Base-by-base conservation (phyloP, 2,797 vertebrate species). In the Sebastes cheni region DNA sequence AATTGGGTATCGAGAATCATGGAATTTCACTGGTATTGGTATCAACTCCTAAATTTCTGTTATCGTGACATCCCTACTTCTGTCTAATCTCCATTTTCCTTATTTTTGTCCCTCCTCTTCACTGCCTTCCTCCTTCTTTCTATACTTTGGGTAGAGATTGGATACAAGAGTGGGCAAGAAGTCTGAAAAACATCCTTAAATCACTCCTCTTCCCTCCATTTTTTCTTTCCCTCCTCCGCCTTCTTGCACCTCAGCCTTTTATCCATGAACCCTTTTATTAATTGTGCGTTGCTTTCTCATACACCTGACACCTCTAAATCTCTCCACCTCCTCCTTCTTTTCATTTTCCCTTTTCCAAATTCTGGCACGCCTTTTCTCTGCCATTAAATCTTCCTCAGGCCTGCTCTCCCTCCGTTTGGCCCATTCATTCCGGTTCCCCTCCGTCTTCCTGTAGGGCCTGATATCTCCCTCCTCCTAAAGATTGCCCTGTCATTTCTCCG, bases 241-340 rank as follows among this genome's bases (percentile, higher is more conserved):
- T 32, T n/a, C 30, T 25, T 74, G 8, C 32, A 25, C 46, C 29
- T 22, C 30, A 13, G 6, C n/a, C 67, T 36, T 70, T 59, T 70
- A 67, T 72, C 72, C 36, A 4, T 61, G 68, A 74, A 79, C 72
- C 68, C 66, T 67, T 74, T 84, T 32, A 73, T 86, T 67, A 87
- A 72, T 76, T 75, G 8, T 2, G 2, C 13, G 23, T 75, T 70
- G 32, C 66, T 59, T 80, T 60, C 64, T 58, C 54, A 73, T 58
- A 62, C 54, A 25, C 39, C 22, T 58, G 16, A 75, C 77, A 56
- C 67, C 71, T 72, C 30, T 79, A 78, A 85, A 82, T 78, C 74
- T 81, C 62, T 6, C 50, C 2, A 1, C 55, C 52, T 12, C 65
- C 68, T 75, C 67, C 36, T 62, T 27, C 36, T 59, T 27, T 65